Base-by-base conservation (phyloP, 37 sponge, comb jelly and placozoan species). In the Trichoplax adhaerens region DNA sequence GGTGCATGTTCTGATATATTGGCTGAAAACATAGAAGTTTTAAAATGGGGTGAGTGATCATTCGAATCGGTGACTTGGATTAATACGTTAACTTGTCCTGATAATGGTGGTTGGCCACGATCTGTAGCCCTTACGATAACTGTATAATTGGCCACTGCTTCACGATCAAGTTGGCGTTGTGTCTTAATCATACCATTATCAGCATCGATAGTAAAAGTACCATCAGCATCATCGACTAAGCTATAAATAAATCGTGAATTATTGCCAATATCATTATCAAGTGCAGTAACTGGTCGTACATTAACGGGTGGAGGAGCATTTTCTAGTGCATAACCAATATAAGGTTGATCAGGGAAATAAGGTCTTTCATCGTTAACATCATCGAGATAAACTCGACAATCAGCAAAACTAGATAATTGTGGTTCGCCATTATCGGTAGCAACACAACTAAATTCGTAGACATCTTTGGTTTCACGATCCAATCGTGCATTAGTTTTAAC, bases 41-140 rank as follows among this genome's bases (percentile, higher is more conserved):
- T 81, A n/a, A 91, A 76, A 49, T 65, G 72, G 29, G 91, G 91
- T 46, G 76, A 56, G 68, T 87, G 79, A 64, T 91, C 91, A 70
- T 88, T 88, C 3, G 5, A n/a, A 52, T 83, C 85, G n/a, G 49
- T 55, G 7, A 82, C 68, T 3, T 8, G 49, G 74, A 73, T 60
- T 51, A 54, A 59, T 7, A 86, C 7, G 5, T 66, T 72, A n/a
- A 75, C 54, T 2, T 53, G 10, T 4, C 68, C 83, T 29, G 29
- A 29, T 29, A 29, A 29, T 29, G 29, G 29, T 29, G 29, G 29
- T 29, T 29, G 29, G 1, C 72, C 79, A 69, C 82, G 77, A 81
- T 52, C 65, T 50, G 79, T 71, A 64, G 81, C 85, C 2, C 53
- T 58, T 6, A 84, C 79, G 1, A 53, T 49, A 4, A 88, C 54